Percentiles rank a stretch among this genome's conserved stretches.
Conservation (phyloP, 2,113 vertebrate genomes). For the Gorsachius goisagi region DNA sequence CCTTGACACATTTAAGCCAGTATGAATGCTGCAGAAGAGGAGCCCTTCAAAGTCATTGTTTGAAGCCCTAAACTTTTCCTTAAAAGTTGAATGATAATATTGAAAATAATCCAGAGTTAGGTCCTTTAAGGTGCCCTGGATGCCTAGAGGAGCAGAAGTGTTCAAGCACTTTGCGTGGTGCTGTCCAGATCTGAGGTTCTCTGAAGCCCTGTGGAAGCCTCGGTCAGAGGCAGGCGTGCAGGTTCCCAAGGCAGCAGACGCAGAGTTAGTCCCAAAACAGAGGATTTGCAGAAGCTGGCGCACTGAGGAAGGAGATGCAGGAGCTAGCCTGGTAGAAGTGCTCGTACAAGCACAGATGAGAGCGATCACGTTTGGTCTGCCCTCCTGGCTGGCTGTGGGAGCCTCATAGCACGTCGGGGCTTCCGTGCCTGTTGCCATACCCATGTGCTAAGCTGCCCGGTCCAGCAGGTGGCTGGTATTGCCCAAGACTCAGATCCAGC, state of each 20-base stretch:
- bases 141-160: background rate
- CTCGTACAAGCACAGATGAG: fast-evolving
- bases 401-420: background rate
- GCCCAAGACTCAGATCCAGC: background rate
- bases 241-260: fast-evolving
- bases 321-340: background rate
- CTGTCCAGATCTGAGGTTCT: background rate
- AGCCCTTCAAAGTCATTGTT: fast-evolving
- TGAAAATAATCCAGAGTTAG: background rate
- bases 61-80: background rate
- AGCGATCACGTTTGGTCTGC: fast-evolving
- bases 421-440: fast-evolving
- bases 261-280: background rate
- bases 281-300: background rate
- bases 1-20: background rate
- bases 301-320: fast-evolving
- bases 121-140: background rate
- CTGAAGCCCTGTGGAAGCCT: background rate
- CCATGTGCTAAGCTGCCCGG: fast-evolving
- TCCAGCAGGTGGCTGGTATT: background rate
- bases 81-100: background rate
- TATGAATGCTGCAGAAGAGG: background rate
- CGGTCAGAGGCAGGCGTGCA: fast-evolving
- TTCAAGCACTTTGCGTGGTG: too few relatives aligned
- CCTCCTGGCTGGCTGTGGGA: background rate